Conservation (phyloP, 2,888 invertebrate genomes). For the Eristalis pertinax region DNA sequence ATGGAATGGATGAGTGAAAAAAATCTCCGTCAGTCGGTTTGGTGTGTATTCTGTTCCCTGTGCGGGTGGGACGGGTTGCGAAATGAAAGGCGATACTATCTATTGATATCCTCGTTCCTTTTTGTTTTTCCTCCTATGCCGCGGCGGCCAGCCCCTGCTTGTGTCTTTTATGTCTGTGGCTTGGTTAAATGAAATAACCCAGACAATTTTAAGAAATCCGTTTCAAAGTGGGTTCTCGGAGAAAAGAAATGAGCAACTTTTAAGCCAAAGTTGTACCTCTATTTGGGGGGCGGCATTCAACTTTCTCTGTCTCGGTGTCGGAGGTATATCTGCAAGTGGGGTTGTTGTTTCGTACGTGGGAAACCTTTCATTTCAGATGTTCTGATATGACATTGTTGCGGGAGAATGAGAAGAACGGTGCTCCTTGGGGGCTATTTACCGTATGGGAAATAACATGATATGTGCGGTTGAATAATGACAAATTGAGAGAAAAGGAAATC, state of each 20-base stretch:
- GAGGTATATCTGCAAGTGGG: too few relatives aligned
- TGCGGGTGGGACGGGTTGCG: background rate
- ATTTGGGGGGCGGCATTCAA: background rate
- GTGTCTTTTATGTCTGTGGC: background rate
- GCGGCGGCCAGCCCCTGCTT: background rate
- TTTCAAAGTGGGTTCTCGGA: constrained; percentile 19
- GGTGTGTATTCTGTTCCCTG: background rate
- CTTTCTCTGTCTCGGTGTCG: background rate
- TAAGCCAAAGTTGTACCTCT: constrained; percentile 5
- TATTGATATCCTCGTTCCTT: constrained; percentile 30
- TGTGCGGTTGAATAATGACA: background rate
- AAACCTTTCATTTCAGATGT: background rate
- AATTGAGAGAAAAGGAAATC: background rate
- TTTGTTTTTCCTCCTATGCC: background rate
- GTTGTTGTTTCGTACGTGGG: background rate
- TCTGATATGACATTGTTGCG: background rate
- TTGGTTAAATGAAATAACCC: constrained; percentile 43
- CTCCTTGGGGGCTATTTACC: background rate
- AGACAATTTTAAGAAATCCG: constrained; percentile 39
- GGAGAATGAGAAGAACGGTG: background rate
- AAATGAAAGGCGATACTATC: constrained; percentile 56
- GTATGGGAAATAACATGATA: background rate
- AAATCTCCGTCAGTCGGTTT: constrained; percentile 14
- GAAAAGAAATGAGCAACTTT: constrained; percentile 17
- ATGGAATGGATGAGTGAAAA: constrained; percentile 12